Evolutionary conservation across 30 jellyfish, hydroid and myxozoan species (phyloP), one percentile per base, ranked within the genome.

Genomic region (Hydra vulgaris): DNA sequence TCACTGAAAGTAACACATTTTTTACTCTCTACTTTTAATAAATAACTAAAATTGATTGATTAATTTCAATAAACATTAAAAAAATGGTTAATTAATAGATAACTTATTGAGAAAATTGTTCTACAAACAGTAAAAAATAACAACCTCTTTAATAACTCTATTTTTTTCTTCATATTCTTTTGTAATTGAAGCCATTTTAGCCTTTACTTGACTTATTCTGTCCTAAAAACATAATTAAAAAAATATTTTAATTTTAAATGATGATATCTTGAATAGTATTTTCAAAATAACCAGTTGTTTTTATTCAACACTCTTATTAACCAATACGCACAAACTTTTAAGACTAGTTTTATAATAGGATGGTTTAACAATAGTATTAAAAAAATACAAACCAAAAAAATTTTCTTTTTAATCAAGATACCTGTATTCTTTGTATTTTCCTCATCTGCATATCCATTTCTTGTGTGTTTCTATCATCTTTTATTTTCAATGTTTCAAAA

Each of bases 361-460:
- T n/a, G n/a, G n/a, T n/a, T n/a, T n/a, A n/a, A n/a, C n/a, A n/a
- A n/a, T n/a, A n/a, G n/a, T 15, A 17, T 56, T 56, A 56, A 56
- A 56, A 15, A 56, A 15, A 56, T 8, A 20, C 75, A 68, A 15
- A 7, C 25, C 75, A 3, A 15, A 3, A 68, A 68, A 68, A 3
- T 3, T 3, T 23, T 20, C 7, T 23, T 1, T 3, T n/a, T 68
- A 23, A 71, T 18, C 17, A 16, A 71, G 66, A 20, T 21, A 90
- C 97, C 93, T 90, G 97, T 15, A 90, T 90, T 75, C 95, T 78
- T 26, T 90, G 97, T 56, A 90, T 73, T 71, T 86, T 90, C 72
- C 95, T 26, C 95, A 86, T 90, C 82, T 90, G 97, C 96, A 82
- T 81, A n/a, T 85, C 97, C 74, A 90, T 90, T 69, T 90, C 97